Base-by-base conservation (phyloP, 2,113 vertebrate species). In the Amblyopsis rosae region DNA sequence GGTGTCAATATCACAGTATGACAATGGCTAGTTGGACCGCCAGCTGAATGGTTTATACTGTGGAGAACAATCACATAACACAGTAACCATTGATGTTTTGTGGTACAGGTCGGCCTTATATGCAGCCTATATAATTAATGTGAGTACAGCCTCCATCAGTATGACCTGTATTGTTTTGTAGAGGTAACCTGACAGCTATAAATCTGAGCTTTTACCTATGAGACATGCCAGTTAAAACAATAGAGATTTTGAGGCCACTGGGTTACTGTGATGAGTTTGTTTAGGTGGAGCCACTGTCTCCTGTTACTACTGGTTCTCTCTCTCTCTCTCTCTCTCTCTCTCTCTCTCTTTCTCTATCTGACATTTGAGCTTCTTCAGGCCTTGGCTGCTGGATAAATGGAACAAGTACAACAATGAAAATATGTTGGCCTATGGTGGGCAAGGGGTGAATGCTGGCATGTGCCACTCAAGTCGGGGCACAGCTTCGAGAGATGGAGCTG, bases 351-450 rank as follows among this genome's bases (percentile, higher is more conserved):
- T n/a, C 13, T n/a, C 59, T 45, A 3, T 45, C 12, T 54, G 73
- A 81, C 70, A 76, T 83, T 76, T 68, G 69, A 83, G 67, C 70
- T 73, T 75, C 57, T 16, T 56, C 47, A 65, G 66, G 55, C 67
- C 53, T 67, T 71, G 58, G 45, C 59, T 53, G 54, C 63, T 67
- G 62, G 48, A 67, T 59, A 75, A 79, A 79, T 72, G 77, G 78
- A 67, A 78, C 75, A 50, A 26, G 55, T 32, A 56, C 54, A 71
- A 82, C 80, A 82, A 73, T 80, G 67, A 60, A 32, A 41, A 62
- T 65, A 76, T 70, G 62, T 60, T 81, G 32, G 17, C 50, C 54
- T 51, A 65, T 51, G 12, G 72, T 59, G 62, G 57, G 67, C 4
- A 15, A 3, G 12, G 13, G 58, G 57, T 11, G 69, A 9, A 78